Evolutionary conservation across 2,113 vertebrate species (phyloP).

Genomic region (Rhabdornis inornatus): DNA sequence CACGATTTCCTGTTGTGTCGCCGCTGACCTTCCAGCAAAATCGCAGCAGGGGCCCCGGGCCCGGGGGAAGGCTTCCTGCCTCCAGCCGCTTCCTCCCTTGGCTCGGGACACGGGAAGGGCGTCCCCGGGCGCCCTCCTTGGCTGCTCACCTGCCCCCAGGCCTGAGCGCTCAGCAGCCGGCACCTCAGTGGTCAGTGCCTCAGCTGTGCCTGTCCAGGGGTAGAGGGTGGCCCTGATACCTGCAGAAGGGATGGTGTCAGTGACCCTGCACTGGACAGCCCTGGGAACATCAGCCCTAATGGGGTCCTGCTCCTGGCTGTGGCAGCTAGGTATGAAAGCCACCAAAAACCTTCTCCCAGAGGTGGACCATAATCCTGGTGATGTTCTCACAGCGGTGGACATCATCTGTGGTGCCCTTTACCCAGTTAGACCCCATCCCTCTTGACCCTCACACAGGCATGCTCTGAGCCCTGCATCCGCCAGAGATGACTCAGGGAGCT

Average conservation of each 20-base stretch:
- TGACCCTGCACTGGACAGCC: neutral
- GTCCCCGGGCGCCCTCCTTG: neutral
- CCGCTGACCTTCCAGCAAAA: conserved; percentile 54
- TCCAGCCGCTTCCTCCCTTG: conserved; percentile 59
- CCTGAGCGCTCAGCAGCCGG: accelerated
- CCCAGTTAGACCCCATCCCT: too few species aligned
- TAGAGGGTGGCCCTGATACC: neutral
- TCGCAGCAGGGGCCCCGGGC: neutral
- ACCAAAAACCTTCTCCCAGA: neutral
- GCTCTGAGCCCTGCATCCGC: neutral
- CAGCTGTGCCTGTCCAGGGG: neutral
- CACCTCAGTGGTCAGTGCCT: accelerated
- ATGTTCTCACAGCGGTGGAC: neutral
- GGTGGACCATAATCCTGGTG: too few species aligned
- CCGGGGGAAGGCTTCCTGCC: conserved; percentile 51
- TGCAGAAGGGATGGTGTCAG: neutral
- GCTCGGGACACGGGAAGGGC: neutral
- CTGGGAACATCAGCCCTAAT: accelerated
- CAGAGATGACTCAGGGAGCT: accelerated
- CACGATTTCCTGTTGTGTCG: conserved; percentile 69
- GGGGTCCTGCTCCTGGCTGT: accelerated
- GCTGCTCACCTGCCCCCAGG: conserved; percentile 19
- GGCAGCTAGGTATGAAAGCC: neutral
- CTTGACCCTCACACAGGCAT: neutral
- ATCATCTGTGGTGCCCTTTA: accelerated